phyloP scores from a whole-genome alignment of 2,797 vertebrate species.

The Sebastiscus tertius region DNA sequence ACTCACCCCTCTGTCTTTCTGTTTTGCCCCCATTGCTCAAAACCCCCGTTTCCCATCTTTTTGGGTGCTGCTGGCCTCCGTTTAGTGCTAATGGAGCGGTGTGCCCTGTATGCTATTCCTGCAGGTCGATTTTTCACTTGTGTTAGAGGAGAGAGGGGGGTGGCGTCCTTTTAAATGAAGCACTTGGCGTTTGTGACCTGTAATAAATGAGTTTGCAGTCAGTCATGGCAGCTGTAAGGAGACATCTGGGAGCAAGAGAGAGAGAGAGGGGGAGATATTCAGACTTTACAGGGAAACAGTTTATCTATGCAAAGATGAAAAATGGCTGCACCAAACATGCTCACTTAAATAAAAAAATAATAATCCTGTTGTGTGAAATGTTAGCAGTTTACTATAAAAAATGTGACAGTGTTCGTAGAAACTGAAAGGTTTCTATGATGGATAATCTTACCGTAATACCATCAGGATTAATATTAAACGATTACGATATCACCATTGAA shows the following conservation, averaged over 20 bases:
- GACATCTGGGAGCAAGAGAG: conserved; percentile 75
- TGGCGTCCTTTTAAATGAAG: conserved; percentile 80
- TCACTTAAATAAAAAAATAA: conserved; percentile 25
- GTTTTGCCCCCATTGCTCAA: conserved; percentile 2
- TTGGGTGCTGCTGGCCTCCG: conserved; percentile 39
- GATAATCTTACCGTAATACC: not conserved
- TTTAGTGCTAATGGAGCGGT: conserved; percentile 53
- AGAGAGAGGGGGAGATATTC: conserved; percentile 38
- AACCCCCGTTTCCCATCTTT: conserved; percentile 21
- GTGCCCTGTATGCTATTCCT: conserved; percentile 64
- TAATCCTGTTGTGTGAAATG: conserved; percentile 3
- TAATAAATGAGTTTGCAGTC: conserved; percentile 83
- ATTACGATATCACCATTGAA: not conserved
- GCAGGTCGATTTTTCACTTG: conserved; percentile 75
- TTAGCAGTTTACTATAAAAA: not conserved
- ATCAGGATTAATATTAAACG: not conserved
- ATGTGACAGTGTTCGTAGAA: not conserved
- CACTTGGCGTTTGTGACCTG: conserved; percentile 82
- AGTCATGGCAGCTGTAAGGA: conserved; percentile 80
- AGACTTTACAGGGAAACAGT: conserved; percentile 43
- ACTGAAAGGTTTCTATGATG: not conserved
- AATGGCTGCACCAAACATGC: conserved; percentile 62
- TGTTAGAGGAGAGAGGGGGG: conserved; percentile 30
- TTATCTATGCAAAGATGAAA: conserved; percentile 65
- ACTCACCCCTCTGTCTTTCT: not conserved